phyloP scores from a whole-genome alignment of 2,888 invertebrate genomes.

The Bimastos eiseni region DNA sequence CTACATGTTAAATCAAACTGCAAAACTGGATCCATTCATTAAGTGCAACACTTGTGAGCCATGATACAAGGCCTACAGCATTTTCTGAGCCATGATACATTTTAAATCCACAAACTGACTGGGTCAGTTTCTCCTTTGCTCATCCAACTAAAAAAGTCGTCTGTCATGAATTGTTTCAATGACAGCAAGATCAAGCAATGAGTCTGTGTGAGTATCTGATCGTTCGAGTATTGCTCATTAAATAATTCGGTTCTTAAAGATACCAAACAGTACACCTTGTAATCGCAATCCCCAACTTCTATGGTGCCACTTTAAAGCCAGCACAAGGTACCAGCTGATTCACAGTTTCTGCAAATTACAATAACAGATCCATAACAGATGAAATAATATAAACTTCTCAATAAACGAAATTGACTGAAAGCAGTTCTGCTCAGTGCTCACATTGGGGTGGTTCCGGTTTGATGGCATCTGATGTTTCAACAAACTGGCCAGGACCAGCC shows the following conservation, averaged over 20 bases:
- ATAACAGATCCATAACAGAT: neutral
- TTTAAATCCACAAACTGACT: neutral
- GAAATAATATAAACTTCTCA: no score
- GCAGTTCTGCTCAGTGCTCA: slow-evolving; percentile 47
- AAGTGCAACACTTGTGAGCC: neutral
- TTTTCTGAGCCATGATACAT: no score
- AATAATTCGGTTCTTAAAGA: no score
- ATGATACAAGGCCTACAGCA: no score
- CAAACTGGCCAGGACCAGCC: slow-evolving; percentile 92
- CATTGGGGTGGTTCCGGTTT: slow-evolving; percentile 84
- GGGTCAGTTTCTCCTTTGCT: neutral
- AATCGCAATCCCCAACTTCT: no score
- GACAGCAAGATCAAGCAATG: neutral
- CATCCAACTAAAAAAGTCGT: neutral
- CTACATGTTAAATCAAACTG: neutral
- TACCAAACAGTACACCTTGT: no score
- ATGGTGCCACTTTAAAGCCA: no score
- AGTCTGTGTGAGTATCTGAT: no score
- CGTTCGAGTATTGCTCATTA: no score
- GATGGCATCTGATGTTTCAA: slow-evolving; percentile 87
- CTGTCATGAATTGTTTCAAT: neutral
- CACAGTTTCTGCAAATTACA: no score
- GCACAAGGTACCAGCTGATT: no score
- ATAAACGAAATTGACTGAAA: neutral
- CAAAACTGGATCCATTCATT: neutral